These are phyloP conservation scores for Sebastiscus albofasciatus DNA, from an alignment of 2,797 vertebrate genomes.

Conservation along the genomic window DNA sequence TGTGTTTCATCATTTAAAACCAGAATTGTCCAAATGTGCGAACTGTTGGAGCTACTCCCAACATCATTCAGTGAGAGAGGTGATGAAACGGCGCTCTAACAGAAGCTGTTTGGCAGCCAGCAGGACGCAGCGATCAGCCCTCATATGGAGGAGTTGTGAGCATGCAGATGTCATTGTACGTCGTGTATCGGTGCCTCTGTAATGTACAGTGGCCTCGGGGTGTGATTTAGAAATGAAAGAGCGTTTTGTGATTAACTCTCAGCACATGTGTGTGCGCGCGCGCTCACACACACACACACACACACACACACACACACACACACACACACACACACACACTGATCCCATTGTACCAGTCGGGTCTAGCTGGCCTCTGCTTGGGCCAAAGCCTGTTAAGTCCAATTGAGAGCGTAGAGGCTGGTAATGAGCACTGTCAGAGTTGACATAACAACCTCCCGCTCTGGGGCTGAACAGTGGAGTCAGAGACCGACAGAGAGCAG, in stretches of 20 bases:
- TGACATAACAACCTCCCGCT: slow-evolving; percentile 64
- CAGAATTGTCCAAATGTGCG: not conserved
- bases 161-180: slow-evolving; percentile 32
- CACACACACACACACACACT: slow-evolving; percentile 18
- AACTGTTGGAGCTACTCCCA: not conserved
- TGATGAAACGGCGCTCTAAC: not conserved
- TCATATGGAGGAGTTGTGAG: slow-evolving; percentile 21
- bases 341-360: slow-evolving; percentile 58
- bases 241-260: slow-evolving; percentile 55
- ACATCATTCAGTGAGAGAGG: not conserved
- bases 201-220: slow-evolving; percentile 43
- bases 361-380: slow-evolving; percentile 49
- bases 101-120: slow-evolving; percentile 11
- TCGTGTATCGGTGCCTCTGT: slow-evolving; percentile 26
- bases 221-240: slow-evolving; percentile 54
- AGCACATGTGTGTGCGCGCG: not conserved
- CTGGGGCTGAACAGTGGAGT: slow-evolving; percentile 36
- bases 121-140: not conserved
- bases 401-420: slow-evolving; percentile 56
- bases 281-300: not conserved
- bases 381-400: slow-evolving; percentile 70
- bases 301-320: not conserved
- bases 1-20: not conserved
- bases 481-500: not conserved
- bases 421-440: slow-evolving; percentile 71